Evolutionary conservation across 2,888 invertebrate species (phyloP).

Genomic region (Andrena praecox): DNA sequence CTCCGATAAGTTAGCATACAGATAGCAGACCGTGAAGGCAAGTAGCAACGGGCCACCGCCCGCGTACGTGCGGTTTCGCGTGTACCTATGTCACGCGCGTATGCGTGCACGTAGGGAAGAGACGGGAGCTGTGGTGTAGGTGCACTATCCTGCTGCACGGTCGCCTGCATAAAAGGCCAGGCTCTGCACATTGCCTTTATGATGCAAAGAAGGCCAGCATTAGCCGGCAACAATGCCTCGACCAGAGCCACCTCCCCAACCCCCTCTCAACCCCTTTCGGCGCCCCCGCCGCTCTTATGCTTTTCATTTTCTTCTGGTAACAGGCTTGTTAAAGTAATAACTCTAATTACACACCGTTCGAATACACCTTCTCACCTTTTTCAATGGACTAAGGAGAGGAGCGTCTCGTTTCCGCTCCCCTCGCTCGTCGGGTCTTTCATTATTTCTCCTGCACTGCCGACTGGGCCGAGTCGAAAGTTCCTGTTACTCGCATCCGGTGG

Average conservation of each 20-base stretch:
- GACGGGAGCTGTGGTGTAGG: conserved; percentile 32
- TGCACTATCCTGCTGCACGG: conserved; percentile 63
- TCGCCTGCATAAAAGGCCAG: conserved; percentile 69
- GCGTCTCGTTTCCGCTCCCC: conserved; percentile 44
- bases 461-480: conserved; percentile 62
- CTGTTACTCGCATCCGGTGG: conserved; percentile 69
- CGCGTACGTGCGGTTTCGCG: conserved; percentile 50
- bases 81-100: conserved; percentile 22
- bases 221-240: conserved; percentile 77
- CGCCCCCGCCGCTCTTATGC: conserved; percentile 52
- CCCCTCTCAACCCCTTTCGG: conserved; percentile 14
- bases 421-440: conserved; percentile 29
- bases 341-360: conserved; percentile 78
- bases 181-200: conserved; percentile 73
- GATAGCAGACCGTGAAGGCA: conserved; percentile 59
- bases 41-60: conserved; percentile 52
- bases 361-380: conserved; percentile 80
- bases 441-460: conserved; percentile 39
- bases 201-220: conserved; percentile 79
- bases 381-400: conserved; percentile 63
- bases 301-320: conserved; percentile 71
- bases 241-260: conserved; percentile 51
- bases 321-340: conserved; percentile 80
- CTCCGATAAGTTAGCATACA: conserved; percentile 67
- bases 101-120: not conserved